Conservation (phyloP, 2,113 vertebrate genomes). For the Urocitellus parryii region DNA sequence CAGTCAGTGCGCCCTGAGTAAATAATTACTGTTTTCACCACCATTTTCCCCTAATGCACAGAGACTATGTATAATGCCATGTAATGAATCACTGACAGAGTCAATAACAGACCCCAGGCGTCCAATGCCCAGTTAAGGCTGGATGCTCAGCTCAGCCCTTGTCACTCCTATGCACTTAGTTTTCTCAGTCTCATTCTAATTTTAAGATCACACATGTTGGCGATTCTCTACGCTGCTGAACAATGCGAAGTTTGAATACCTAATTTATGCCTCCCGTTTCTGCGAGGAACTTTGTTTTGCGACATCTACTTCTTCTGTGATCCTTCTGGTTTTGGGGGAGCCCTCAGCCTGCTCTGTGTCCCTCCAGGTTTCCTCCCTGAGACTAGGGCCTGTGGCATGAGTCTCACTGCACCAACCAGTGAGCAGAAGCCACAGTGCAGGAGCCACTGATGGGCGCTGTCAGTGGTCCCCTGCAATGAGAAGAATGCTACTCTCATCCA, state of each 20-base stretch:
- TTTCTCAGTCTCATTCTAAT: not conserved
- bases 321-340: not conserved
- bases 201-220: not conserved
- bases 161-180: not conserved
- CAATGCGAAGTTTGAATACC: fast-evolving
- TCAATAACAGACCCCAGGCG: not conserved
- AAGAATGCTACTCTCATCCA: no score
- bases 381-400: no score
- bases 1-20: not conserved
- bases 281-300: not conserved
- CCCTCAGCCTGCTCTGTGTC: not conserved
- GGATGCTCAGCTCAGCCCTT: not conserved
- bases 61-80: not conserved
- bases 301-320: not conserved
- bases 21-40: not conserved
- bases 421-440: not conserved
- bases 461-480: fast-evolving
- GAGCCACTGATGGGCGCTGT: no score
- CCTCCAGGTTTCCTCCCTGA: not conserved
- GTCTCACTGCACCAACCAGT: not conserved
- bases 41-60: not conserved
- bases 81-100: slow-evolving; percentile 11
- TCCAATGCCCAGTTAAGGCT: not conserved
- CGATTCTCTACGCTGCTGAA: fast-evolving
- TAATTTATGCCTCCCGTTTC: not conserved